These are phyloP conservation scores for Synergus itoensis DNA, from an alignment of 2,888 invertebrate species.

Conservation along the genomic window DNA sequence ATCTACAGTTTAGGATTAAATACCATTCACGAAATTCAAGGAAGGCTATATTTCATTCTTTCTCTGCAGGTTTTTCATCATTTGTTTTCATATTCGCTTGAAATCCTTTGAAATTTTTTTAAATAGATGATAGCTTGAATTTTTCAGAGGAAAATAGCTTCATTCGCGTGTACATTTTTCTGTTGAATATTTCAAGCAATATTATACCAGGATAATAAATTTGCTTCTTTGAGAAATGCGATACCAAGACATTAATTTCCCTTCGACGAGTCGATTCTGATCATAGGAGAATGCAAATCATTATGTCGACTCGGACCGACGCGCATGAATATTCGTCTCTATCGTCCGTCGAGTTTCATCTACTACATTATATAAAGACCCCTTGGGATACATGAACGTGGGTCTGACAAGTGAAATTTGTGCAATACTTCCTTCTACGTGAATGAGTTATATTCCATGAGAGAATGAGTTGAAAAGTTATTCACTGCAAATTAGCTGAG, in stretches of 20 bases:
- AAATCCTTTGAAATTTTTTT: no score
- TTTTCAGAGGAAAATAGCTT: not conserved
- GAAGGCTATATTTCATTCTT: no score
- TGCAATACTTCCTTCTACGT: not conserved
- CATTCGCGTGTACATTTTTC: not conserved
- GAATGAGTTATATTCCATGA: not conserved
- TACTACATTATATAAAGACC: not conserved
- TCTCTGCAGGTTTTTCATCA: no score
- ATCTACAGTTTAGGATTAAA: not conserved
- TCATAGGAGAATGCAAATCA: not conserved
- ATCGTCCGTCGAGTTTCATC: not conserved
- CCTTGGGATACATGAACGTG: not conserved
- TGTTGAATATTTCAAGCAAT: not conserved
- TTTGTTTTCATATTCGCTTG: no score
- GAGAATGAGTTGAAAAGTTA: conserved; percentile 20
- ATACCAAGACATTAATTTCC: not conserved
- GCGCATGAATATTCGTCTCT: not conserved
- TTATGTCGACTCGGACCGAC: not conserved
- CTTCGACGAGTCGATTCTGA: not conserved
- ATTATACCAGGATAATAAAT: conserved; percentile 1
- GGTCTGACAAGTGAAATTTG: conserved; percentile 19
- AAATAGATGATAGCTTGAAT: no score
- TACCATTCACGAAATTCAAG: not conserved
- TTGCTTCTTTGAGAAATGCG: not conserved
- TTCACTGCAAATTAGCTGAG: conserved; percentile 2